Evolutionary conservation across 2,113 vertebrate genomes (phyloP).

Genomic region (Parus major): DNA sequence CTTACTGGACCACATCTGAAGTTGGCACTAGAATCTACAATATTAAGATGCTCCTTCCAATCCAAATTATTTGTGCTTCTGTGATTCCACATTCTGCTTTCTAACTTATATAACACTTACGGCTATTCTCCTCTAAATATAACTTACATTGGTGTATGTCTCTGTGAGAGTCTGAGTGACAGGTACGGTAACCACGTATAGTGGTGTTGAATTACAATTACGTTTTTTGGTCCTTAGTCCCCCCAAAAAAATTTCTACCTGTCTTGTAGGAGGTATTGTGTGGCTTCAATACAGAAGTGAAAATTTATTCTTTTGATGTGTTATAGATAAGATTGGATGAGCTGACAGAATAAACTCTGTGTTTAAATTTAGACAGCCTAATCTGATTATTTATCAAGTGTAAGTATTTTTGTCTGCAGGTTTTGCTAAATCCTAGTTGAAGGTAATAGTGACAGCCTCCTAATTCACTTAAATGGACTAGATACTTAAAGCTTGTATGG

Average conservation of each 20-base stretch:
- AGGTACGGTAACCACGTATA: background rate
- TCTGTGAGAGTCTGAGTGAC: background rate
- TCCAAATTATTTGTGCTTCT: background rate
- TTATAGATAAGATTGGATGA: background rate
- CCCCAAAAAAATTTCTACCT: background rate
- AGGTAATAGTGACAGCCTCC: background rate
- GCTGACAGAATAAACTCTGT: background rate
- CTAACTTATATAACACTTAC: background rate
- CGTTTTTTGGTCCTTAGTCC: background rate
- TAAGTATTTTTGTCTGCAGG: constrained; percentile 9
- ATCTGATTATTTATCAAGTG: constrained; percentile 34
- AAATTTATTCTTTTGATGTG: background rate
- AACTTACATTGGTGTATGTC: background rate
- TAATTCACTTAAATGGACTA: background rate
- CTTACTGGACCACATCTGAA: background rate
- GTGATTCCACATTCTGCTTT: background rate
- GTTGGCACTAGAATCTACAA: fast-evolving
- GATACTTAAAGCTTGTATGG: background rate
- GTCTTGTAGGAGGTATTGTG: background rate
- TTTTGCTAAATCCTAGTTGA: background rate
- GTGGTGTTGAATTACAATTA: background rate
- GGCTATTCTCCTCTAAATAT: fast-evolving
- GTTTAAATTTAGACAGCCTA: constrained; percentile 23
- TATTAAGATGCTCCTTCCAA: background rate
- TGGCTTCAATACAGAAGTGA: background rate